phyloP scores from a whole-genome alignment of 2,888 invertebrate genomes.

The Lycia hirtaria region DNA sequence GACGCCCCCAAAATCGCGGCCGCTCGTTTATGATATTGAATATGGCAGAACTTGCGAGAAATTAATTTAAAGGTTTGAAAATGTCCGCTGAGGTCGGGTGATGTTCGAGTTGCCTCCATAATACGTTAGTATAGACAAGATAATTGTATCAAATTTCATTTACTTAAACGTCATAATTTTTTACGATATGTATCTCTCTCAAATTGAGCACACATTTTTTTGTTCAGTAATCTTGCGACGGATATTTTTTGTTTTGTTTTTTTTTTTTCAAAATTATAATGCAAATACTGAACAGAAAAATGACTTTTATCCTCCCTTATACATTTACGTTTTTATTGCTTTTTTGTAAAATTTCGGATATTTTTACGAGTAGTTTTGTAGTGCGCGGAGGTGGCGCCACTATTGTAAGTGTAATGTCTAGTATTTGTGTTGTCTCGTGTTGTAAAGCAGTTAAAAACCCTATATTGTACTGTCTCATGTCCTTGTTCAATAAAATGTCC shows the following conservation, averaged over 20 bases:
- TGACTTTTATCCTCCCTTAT: conserved; percentile 4
- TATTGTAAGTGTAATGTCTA: conserved; percentile 74
- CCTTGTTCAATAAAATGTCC: conserved; percentile 62
- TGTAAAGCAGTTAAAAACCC: conserved; percentile 62
- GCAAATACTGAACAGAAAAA: conserved; percentile 71
- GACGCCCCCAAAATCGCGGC: conserved; percentile 80
- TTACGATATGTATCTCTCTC: conserved; percentile 46
- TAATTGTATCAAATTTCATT: background rate
- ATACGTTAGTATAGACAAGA: too few species aligned
- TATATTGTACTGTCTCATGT: conserved; percentile 61
- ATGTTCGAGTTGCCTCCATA: conserved; percentile 54
- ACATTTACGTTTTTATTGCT: conserved; percentile 34
- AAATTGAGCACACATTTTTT: conserved; percentile 52
- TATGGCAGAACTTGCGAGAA: conserved; percentile 78
- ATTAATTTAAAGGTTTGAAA: conserved; percentile 80
- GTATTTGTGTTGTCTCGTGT: conserved; percentile 62
- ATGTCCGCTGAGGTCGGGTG: conserved; percentile 76
- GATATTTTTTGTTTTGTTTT: conserved; percentile 39
- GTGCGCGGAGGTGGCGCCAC: conserved; percentile 52
- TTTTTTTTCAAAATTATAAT: conserved; percentile 59
- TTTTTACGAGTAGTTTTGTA: conserved; percentile 52
- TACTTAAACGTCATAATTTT: background rate
- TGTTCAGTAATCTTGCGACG: conserved; percentile 66
- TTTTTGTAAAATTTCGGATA: conserved; percentile 44
- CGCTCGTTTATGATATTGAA: conserved; percentile 74